A percentile compares a stretch with the other conserved stretches of the same genome.
phyloP scores from a whole-genome alignment of 2,888 invertebrate species.

The Cephus spinipes region DNA sequence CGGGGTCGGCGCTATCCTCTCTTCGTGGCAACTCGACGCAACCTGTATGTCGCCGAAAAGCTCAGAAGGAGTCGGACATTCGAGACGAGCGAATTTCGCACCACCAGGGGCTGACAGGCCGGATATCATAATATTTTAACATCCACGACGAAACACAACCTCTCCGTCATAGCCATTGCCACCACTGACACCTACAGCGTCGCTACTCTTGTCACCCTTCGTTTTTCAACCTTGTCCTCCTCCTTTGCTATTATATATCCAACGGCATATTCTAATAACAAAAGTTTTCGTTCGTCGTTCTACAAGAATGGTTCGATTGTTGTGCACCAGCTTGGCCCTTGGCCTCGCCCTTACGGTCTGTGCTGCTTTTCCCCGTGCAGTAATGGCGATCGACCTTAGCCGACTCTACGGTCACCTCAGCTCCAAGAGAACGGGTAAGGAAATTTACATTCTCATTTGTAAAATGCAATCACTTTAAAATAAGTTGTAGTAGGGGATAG shows the following conservation, averaged over 20 bases:
- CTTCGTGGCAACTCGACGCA: background rate
- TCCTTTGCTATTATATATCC: background rate
- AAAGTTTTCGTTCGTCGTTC: background rate
- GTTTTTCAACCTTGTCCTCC: background rate
- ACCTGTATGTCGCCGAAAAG: background rate
- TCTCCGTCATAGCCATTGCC: background rate
- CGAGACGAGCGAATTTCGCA: background rate
- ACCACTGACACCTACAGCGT: background rate
- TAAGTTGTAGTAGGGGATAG: background rate
- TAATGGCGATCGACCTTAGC: slow-evolving; percentile 82
- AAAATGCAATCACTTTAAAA: too few species aligned
- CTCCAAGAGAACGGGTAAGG: slow-evolving; percentile 78
- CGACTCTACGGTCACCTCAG: slow-evolving; percentile 83
- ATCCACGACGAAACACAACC: background rate
- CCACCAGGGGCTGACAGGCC: slow-evolving; percentile 1
- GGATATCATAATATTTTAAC: background rate
- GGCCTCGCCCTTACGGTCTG: slow-evolving; percentile 65
- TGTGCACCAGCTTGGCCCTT: slow-evolving; percentile 53
- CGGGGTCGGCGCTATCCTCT: background rate
- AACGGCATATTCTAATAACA: background rate
- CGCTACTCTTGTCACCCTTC: background rate
- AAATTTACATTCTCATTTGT: too few species aligned
- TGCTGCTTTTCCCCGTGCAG: slow-evolving; percentile 75
- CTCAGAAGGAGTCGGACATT: slow-evolving; percentile 1
- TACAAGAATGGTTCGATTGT: slow-evolving; percentile 47